Base-by-base conservation (phyloP, 2,888 invertebrate genomes). In the Rotaria sp. region DNA sequence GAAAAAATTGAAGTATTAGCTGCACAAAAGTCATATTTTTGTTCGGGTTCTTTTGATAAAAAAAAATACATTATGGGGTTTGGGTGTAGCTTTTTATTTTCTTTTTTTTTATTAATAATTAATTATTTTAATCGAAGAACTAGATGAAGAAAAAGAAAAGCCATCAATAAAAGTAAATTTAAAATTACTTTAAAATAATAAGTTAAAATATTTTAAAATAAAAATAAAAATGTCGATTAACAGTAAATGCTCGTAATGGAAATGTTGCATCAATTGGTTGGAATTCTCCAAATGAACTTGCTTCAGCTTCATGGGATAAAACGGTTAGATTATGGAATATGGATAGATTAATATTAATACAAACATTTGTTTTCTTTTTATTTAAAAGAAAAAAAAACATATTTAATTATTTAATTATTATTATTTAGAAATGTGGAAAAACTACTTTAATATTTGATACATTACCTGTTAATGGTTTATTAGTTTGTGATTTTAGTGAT, bases 221-320 rank as follows among this genome's bases (percentile, higher is more conserved):
- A 55, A 55, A 21, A n/a, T 85, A 90, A 89, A 89, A 90, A 7
- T 96, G 98, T 0, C 90, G 95, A 88, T 93, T 95, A 90, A 96
- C 97, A 3, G 91, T 98, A 88, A 94, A 95, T 90, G 97, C 97
- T 0, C 98, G 99, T 90, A 94, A 94, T 88, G 98, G 98, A 91
- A 95, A 94, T 26, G 94, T 99, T 35, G 95, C 95, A 0, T 94
- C 94, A 0, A 93, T 95, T 0, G 93, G 94, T 86, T 99, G 97
- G 97, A 93, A 94, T 89, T 94, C 95, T 88, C 93, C 93, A 87
- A 93, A 93, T 88, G 94, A 95, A 88, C 92, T 97, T 4, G 93
- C 95, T 18, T 96, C 96, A 0, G 94, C 94, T 85, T 96, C 97
- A 1, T 96, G 96, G 96, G 98, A 99, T 92, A 97, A 98, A 90